A percentile compares a stretch with the other conserved stretches of the same genome.
Conservation (phyloP, 2,113 vertebrate genomes). For the Ophiodon elongatus region DNA sequence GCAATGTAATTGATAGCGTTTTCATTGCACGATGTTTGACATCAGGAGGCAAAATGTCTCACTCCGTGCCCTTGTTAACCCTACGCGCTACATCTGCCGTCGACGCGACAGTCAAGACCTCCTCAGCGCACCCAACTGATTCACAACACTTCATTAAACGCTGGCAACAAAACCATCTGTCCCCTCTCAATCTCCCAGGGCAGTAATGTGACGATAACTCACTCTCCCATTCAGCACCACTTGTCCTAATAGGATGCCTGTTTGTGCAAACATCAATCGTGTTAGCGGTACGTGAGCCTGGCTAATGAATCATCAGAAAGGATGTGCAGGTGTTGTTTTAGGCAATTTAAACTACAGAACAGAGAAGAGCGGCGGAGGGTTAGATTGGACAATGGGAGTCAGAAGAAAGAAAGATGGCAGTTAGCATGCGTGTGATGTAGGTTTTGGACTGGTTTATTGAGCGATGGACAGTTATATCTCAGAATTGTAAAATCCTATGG, state of each 20-base stretch:
- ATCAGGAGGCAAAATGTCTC: slow-evolving; percentile 28
- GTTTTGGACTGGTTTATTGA: slow-evolving; percentile 13
- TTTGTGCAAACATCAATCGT: slow-evolving; percentile 73
- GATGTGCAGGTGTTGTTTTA: slow-evolving; percentile 51
- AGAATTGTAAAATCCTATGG: slow-evolving; percentile 49
- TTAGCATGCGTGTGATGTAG: slow-evolving; percentile 8
- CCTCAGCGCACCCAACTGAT: slow-evolving; percentile 58
- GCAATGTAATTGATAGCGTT: slow-evolving; percentile 10
- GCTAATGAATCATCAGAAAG: slow-evolving; percentile 54
- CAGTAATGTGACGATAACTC: slow-evolving; percentile 79
- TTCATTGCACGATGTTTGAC: slow-evolving; percentile 20
- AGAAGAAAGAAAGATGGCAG: slow-evolving; percentile 3
- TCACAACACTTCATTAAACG: slow-evolving; percentile 77
- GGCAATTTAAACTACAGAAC: slow-evolving; percentile 40
- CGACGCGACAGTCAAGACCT: slow-evolving; percentile 52
- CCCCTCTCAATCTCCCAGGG: slow-evolving; percentile 71
- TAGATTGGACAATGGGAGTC: slow-evolving; percentile 5
- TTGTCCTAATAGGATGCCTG: slow-evolving; percentile 76
- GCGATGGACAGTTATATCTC: slow-evolving; percentile 26
- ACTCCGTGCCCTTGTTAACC: slow-evolving; percentile 54
- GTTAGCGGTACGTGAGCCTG: slow-evolving; percentile 60
- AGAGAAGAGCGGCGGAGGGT: neutral
- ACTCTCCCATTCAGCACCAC: slow-evolving; percentile 73
- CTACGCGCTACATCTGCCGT: slow-evolving; percentile 42
- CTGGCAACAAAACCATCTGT: slow-evolving; percentile 77